Conservation (phyloP, 1,140 invertebrate species). For the Brachionus calyciflorus region DNA sequence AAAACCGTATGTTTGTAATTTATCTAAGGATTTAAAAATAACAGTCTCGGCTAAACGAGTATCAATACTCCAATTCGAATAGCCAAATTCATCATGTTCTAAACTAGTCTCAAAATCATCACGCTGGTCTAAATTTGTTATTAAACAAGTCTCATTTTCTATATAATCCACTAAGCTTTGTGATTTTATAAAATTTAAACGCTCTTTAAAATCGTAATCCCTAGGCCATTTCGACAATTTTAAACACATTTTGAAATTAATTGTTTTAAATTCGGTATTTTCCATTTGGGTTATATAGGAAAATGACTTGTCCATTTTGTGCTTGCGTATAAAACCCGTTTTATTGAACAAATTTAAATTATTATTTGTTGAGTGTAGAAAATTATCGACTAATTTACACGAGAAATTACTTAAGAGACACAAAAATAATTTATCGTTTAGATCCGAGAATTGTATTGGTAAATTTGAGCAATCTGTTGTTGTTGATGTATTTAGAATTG, state of each 20-base stretch:
- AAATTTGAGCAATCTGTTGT: not conserved
- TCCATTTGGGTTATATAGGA: conserved; percentile 1
- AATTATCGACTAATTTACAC: conserved; percentile 35
- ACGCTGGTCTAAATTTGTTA: not conserved
- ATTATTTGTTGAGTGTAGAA: not conserved
- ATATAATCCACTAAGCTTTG: not conserved
- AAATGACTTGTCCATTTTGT: conserved; percentile 22
- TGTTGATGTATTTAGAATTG: not conserved
- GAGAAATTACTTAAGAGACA: conserved; percentile 36
- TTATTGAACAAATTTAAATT: conserved; percentile 25
- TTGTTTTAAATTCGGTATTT: not conserved
- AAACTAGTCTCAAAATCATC: not conserved
- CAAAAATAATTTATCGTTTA: conserved; percentile 35
- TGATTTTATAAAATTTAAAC: not conserved
- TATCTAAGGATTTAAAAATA: not conserved
- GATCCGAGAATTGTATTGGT: not conserved
- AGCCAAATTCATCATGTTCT: not conserved
- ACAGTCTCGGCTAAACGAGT: conserved; percentile 37
- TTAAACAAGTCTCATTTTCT: not conserved
- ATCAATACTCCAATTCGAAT: not conserved
- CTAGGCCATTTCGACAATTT: conserved; percentile 9
- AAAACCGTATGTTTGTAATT: not conserved
- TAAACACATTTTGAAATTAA: not conserved
- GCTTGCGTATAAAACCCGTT: conserved; percentile 32
- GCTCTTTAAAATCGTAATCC: not conserved